A percentile compares a stretch with the other conserved stretches of the same genome.
Conservation (phyloP, 2,113 vertebrate genomes). For the Crotalus helleri region DNA sequence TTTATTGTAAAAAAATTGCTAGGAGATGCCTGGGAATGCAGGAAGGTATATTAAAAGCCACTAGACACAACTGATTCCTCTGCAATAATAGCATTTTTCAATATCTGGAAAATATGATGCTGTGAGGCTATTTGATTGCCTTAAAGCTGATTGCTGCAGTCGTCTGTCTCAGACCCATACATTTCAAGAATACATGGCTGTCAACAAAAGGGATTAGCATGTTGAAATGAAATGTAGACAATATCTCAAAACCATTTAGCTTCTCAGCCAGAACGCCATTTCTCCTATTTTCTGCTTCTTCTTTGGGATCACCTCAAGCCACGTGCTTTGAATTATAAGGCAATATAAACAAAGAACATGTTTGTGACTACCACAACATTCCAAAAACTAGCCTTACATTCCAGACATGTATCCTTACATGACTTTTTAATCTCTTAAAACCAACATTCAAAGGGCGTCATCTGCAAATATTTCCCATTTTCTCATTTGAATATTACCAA, state of each 20-base stretch:
- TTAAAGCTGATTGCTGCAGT: neutral
- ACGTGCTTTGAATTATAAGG: neutral
- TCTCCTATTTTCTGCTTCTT: conserved; percentile 9
- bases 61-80: neutral
- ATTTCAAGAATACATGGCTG: neutral
- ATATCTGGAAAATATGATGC: neutral
- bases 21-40: neutral
- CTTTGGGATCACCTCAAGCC: conserved; percentile 16
- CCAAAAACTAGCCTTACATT: conserved; percentile 48
- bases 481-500: conserved; percentile 53
- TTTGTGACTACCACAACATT: conserved; percentile 43
- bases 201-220: neutral
- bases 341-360: conserved; percentile 34
- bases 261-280: conserved; percentile 19
- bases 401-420: conserved; percentile 54
- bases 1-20: neutral
- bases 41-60: neutral
- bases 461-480: conserved; percentile 58
- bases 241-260: conserved; percentile 6
- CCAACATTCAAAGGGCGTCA: conserved; percentile 38
- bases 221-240: conserved; percentile 11
- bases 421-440: conserved; percentile 24
- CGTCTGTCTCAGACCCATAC: neutral
- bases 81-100: neutral
- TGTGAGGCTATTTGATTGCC: conserved; percentile 6